A percentile compares a stretch with the other conserved stretches of the same genome.
These are phyloP conservation scores for Phasia obesa DNA, from an alignment of 2,888 invertebrate species.

Conservation along the genomic window DNA sequence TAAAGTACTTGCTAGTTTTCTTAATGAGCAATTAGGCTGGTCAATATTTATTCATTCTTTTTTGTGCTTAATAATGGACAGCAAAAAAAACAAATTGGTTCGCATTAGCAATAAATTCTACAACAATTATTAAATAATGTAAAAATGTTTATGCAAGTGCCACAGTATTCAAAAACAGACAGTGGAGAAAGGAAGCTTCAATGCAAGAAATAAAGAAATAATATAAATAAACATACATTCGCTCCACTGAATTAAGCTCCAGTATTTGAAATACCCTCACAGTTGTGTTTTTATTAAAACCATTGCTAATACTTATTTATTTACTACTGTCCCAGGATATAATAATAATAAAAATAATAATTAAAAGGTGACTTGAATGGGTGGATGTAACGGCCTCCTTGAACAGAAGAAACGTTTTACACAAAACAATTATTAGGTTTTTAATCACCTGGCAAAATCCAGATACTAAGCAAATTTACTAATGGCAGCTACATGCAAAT, in stretches of 20 bases:
- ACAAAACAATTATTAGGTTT: constrained; percentile 80
- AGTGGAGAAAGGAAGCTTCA: no score
- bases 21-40: constrained; percentile 15
- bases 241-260: constrained; percentile 45
- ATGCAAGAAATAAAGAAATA: no score
- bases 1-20: constrained; percentile 1
- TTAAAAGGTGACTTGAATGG: no score
- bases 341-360: no score
- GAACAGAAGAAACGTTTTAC: no score
- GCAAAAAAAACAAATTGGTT: constrained; percentile 39
- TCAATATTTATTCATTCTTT: background rate
- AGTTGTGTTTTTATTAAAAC: no score
- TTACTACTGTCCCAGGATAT: no score
- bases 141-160: background rate
- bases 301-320: no score
- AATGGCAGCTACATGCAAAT: constrained; percentile 58
- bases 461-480: constrained; percentile 78
- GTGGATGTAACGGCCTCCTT: no score
- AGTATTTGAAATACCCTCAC: no score
- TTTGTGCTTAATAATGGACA: no score
- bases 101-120: constrained; percentile 28
- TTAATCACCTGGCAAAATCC: constrained; percentile 81
- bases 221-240: constrained; percentile 67
- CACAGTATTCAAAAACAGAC: background rate
- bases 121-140: constrained; percentile 16